Evolutionary conservation across 35 echinoderm and acorn worm species (phyloP), one percentile per base, ranked within the genome.

Genomic region (Holothuria glaberrima): DNA sequence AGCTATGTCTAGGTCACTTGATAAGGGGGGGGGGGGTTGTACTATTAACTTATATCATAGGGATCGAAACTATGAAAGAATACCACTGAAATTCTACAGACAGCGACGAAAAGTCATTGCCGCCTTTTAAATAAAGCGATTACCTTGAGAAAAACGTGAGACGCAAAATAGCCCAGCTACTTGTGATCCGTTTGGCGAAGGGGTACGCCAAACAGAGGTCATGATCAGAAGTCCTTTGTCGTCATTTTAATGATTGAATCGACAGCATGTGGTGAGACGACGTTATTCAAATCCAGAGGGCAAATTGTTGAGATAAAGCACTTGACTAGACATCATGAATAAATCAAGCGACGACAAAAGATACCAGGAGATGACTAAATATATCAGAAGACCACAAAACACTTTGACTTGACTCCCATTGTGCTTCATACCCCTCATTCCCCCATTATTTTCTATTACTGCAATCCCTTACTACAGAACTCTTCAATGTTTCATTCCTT

Each of bases 261-360:
- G 19, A 65, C 61, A 65, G 61, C 16, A 65, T 65, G 61, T 65
- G 61, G 61, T 65, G 61, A 65, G 61, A 65, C 61, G 61, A 65
- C 19, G 61, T 4, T 65, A 16, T n/a, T n/a, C n/a, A n/a, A n/a
- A n/a, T n/a, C n/a, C n/a, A n/a, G n/a, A n/a, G n/a, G n/a, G n/a
- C n/a, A 6, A 5, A 5, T 46, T 46, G 4, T 46, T 65, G 61
- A 65, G 61, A 65, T 16, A 65, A 65, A 65, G 61, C 61, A 65
- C 61, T 16, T 65, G 27, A 65, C 61, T 65, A 65, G 61, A 65
- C 61, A 65, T 65, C 61, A 65, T n/a, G 17, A 65, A 65, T 65
- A 65, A 65, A 4, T 65, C 61, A 17, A 65, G 27, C 61, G n/a
- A n/a, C n/a, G n/a, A n/a, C n/a, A n/a, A n/a, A n/a, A n/a, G n/a